Percentiles rank a stretch among this genome's conserved stretches.
Conservation (phyloP, 2,113 vertebrate species). For the Stegastes partitus region DNA sequence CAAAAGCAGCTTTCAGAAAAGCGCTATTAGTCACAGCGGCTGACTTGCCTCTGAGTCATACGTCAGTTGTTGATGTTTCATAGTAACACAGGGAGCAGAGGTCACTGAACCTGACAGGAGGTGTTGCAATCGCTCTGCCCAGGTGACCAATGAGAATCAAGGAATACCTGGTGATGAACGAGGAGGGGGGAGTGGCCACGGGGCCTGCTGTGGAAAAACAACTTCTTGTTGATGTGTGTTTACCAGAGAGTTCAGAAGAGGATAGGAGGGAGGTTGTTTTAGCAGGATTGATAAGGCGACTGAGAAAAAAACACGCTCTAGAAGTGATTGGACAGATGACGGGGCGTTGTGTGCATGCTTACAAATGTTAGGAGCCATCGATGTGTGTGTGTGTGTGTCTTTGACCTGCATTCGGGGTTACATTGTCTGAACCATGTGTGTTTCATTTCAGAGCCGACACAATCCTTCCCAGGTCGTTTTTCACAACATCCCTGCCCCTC, state of each 20-base stretch:
- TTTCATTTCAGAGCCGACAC: slow-evolving; percentile 32
- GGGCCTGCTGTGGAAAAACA: slow-evolving; percentile 34
- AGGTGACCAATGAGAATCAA: slow-evolving; percentile 70
- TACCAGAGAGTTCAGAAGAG: slow-evolving; percentile 45
- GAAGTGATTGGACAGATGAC: slow-evolving; percentile 23
- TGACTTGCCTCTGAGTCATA: slow-evolving; percentile 28
- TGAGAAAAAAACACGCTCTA: slow-evolving; percentile 24
- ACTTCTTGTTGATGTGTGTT: slow-evolving; percentile 29
- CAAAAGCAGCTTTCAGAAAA: background rate
- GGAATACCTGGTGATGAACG: slow-evolving; percentile 57
- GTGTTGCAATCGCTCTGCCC: slow-evolving; percentile 47
- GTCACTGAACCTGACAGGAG: slow-evolving; percentile 59
- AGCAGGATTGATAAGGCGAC: slow-evolving; percentile 48
- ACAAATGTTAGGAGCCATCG: slow-evolving; percentile 28
- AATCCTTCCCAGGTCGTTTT: slow-evolving; percentile 41
- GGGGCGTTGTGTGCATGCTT: slow-evolving; percentile 2
- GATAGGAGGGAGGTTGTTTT: background rate
- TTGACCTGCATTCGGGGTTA: slow-evolving; percentile 2
- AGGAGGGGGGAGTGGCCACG: slow-evolving; percentile 31
- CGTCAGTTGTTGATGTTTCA: slow-evolving; percentile 21
- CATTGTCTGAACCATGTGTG: slow-evolving; percentile 39
- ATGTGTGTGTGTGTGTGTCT: slow-evolving; percentile 6
- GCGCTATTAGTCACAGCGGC: background rate
- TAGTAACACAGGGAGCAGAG: slow-evolving; percentile 24
- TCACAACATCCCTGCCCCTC: slow-evolving; percentile 55